Base-by-base conservation (phyloP, 2,888 invertebrate genomes). In the Agrilus biguttatus region DNA sequence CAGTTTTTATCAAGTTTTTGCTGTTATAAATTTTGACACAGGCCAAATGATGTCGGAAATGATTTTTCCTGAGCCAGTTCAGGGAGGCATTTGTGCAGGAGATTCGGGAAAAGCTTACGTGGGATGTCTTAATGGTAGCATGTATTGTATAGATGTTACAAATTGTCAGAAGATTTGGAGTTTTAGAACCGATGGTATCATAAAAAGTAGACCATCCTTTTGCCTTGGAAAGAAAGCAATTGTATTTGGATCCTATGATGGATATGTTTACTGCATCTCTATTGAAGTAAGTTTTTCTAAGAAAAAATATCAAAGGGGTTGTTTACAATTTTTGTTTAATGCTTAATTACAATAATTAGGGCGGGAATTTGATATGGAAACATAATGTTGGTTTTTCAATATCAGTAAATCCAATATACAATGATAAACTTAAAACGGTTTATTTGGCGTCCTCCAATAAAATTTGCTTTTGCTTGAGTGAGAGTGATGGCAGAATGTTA, bases 111-210 rank as follows among this genome's bases (percentile, higher is more conserved):
- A 60, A 51, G 76, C 82, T 0, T 69, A 81, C 45, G 77, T 88
- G 14, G 89, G 89, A 14, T 80, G 86, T 46, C 83, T 87, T 61
- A 80, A 89, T 64, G 80, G 83, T 5, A 68, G 68, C 12, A 59
- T 91, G 2, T 80, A 88, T 50, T 78, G 79, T 50, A 68, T 88
- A 46, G 57, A 71, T 38, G 57, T 76, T 3, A 59, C 66, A 23
- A 67, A 62, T 43, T 78, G 78, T 39, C 51, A 60, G 33, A 69
- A 77, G 39, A 45, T 67, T 35, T 86, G 86, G 85, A 69, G 66
- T 49, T 75, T 70, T 50, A 62, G 69, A 53, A 75, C 83, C 5
- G 67, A 63, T 1, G 72, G 73, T 36, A 73, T 75, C 64, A 72
- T 87, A 12, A 86, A 85, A 65, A 77, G 80, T 57, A 71, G 72